Conservation (phyloP, 2,797 vertebrate species). For the Myioborus miniatus region DNA sequence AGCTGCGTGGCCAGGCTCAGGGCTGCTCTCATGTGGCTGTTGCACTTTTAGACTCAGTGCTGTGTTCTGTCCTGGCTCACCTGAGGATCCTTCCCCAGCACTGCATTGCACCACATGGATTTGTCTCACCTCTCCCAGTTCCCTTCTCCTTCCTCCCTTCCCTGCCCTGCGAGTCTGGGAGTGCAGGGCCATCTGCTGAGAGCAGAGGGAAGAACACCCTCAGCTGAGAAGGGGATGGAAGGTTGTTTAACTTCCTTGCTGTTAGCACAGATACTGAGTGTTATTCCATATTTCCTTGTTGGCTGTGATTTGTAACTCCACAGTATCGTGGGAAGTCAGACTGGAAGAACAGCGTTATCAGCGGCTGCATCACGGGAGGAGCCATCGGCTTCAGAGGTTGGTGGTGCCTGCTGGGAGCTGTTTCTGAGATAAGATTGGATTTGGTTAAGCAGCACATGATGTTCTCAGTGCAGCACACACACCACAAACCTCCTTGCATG, state of each 20-base stretch:
- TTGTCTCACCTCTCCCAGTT: background rate
- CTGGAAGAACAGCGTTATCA: slow-evolving; percentile 96
- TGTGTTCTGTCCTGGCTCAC: background rate
- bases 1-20: background rate
- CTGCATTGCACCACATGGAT: slow-evolving; percentile 37
- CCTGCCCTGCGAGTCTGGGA: background rate
- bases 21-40: background rate
- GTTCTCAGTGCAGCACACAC: background rate
- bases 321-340: slow-evolving; percentile 94
- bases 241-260: background rate
- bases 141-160: background rate
- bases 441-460: rapidly evolving
- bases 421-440: background rate
- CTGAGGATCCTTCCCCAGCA: background rate
- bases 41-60: background rate
- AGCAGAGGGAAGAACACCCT: slow-evolving; percentile 17
- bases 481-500: background rate
- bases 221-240: background rate
- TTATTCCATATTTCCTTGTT: background rate
- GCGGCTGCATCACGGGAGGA: slow-evolving; percentile 94
- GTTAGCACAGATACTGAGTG: background rate
- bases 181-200: slow-evolving; percentile 54
- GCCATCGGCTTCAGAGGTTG: slow-evolving; percentile 93
- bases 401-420: slow-evolving; percentile 13
- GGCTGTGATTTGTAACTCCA: background rate